These are phyloP conservation scores for Amphipoea lucens DNA, from an alignment of 2,888 invertebrate species.

Conservation along the genomic window DNA sequence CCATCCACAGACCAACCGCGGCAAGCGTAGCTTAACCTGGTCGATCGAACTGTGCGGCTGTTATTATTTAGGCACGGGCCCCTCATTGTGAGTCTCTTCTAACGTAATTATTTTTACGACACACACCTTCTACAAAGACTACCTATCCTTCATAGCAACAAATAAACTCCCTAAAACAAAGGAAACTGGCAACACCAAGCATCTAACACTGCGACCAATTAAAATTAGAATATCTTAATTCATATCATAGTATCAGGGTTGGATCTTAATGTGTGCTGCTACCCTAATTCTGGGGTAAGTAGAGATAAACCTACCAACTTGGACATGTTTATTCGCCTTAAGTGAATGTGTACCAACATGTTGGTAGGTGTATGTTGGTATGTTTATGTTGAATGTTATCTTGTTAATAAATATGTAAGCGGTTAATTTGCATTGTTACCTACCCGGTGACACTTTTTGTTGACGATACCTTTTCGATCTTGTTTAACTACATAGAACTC, in stretches of 20 bases:
- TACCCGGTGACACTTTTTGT: background rate
- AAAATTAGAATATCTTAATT: slow-evolving; percentile 94
- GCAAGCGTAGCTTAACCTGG: too few relatives aligned
- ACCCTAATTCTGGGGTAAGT: slow-evolving; percentile 88
- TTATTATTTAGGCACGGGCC: too few relatives aligned
- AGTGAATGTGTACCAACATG: slow-evolving; percentile 79
- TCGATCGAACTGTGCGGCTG: too few relatives aligned
- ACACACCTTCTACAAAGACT: background rate
- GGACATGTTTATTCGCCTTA: slow-evolving; percentile 88
- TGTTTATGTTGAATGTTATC: slow-evolving; percentile 50
- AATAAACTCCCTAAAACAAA: slow-evolving; percentile 62
- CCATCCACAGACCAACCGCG: too few relatives aligned
- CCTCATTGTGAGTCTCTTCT: too few relatives aligned
- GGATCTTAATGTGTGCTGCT: slow-evolving; percentile 89
- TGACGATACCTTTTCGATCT: background rate
- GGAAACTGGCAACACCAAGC: slow-evolving; percentile 71
- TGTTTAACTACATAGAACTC: background rate
- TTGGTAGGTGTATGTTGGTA: slow-evolving; percentile 41
- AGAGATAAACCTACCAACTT: slow-evolving; percentile 83
- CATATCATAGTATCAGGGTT: slow-evolving; percentile 91
- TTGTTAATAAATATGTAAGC: slow-evolving; percentile 43
- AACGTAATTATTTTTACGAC: too few relatives aligned
- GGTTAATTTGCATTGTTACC: slow-evolving; percentile 32
- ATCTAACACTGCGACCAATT: slow-evolving; percentile 80
- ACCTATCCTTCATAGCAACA: slow-evolving; percentile 13